Base-by-base conservation (phyloP, 2,113 vertebrate genomes). In the Perccottus glenii region DNA sequence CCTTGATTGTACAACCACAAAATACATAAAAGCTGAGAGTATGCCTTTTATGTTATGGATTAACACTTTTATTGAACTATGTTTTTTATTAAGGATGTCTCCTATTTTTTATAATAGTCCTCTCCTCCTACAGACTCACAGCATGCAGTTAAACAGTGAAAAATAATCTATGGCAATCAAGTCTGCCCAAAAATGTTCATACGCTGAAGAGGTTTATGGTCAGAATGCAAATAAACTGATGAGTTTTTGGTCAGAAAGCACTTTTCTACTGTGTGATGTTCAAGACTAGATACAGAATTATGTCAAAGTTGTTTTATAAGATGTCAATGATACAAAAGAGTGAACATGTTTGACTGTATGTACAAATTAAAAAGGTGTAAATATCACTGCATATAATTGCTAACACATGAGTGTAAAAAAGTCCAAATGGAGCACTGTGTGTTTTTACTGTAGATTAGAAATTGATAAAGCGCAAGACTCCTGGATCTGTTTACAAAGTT, bases 221-320 rank as follows among this genome's bases (percentile, higher is more conserved):
- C 70, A 73, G 69, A 77, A 88, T 74, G 80, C 78, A 80, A 82
- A 87, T 64, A 67, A 79, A 63, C 72, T 78, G 19, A 27, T 68
- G 65, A 65, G 70, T 86, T 78, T 88, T 86, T 64, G 79, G 84
- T 77, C 85, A 82, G 81, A 91, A 90, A 85, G 87, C 90, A 90
- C 90, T 92, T 91, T 91, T 90, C 40, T 91, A 91, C 88, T 36
- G 62, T 88, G 88, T 90, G 84, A 88, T 86, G 86, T 89, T 89
- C 78, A 80, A 74, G 78, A 82, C 82, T 87, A 86, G 79, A 85
- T 79, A 35, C 87, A 52, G 42, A 87, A 81, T 77, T 51, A 81
- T 77, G 84, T 90, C 65, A 56, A 80, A 76, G 74, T 82, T 83
- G 84, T 87, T 90, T 91, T 90, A 85, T 89, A 85, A 83, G 78